Base-by-base conservation (phyloP, 2,888 invertebrate genomes). In the Cinara cedri region DNA sequence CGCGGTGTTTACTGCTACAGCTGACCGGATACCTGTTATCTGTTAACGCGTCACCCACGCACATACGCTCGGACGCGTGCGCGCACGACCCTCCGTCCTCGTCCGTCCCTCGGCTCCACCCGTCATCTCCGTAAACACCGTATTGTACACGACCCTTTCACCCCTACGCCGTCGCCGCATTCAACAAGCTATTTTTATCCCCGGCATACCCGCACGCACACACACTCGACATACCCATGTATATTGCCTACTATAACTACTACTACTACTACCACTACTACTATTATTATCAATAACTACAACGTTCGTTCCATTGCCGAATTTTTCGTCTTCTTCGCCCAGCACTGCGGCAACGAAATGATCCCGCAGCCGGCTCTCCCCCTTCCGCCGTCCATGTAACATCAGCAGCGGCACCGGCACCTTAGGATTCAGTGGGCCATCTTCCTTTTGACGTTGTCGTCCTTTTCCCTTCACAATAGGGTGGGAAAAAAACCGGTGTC, bases 101-200 rank as follows among this genome's bases (percentile, higher is more conserved):
- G n/a, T 21, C 54, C 19, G 8, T 24, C 44, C 8, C 13, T 16
- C 21, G 13, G 44, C 21, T 2, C 3, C 9, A 19, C 60, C 13
- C 13, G 10, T 3, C 55, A 10, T 26, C 62, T n/a, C n/a, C n/a
- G n/a, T n/a, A n/a, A n/a, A n/a, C n/a, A n/a, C 11, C 54, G n/a
- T 26, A 6, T 63, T 14, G 14, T 8, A 34, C 6, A 1, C 24
- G 65, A 24, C 55, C 75, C 75, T 55, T 75, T 66, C 75, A 16
- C 75, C 42, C 44, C 75, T 44, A 1, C 55, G 51, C 44, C 34
- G 10, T 21, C 60, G 14, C 19, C 16, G 14, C 54, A 68, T 70
- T 78, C 78, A 78, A 78, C 78, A 78, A 68, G 78, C 78, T 78
- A 78, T 78, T 78, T 78, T 78, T 68, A 68, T 68, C 57, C 46